phyloP scores from a whole-genome alignment of 2,888 invertebrate species.

The Hofmannophila pseudospretella region DNA sequence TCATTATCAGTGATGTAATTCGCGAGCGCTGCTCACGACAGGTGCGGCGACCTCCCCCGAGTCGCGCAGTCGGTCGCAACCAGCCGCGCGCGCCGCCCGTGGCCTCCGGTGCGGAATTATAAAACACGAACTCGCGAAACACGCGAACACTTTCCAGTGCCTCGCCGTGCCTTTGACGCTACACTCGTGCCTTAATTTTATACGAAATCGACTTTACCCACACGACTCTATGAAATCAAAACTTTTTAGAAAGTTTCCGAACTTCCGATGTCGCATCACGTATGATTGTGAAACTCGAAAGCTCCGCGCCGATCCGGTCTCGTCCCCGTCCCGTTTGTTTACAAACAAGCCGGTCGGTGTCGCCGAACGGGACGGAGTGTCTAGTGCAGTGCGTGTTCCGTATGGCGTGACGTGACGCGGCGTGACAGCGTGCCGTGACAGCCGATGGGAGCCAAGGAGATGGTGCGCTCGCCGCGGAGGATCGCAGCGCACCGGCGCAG shows the following conservation, averaged over 20 bases:
- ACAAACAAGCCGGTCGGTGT: constrained; percentile 17
- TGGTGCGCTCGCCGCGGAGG: constrained; percentile 67
- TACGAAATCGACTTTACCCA: constrained; percentile 1
- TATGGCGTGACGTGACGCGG: constrained; percentile 17
- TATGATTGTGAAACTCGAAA: too few relatives aligned
- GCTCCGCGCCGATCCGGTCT: too few relatives aligned
- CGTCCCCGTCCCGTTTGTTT: too few relatives aligned
- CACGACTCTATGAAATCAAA: constrained; percentile 3
- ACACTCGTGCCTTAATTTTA: constrained; percentile 50
- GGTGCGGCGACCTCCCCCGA: constrained; percentile 22
- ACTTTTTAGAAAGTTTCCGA: constrained; percentile 12
- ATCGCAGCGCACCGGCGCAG: constrained; percentile 52
- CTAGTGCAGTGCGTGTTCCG: constrained; percentile 16
- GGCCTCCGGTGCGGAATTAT: too few relatives aligned
- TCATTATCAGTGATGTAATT: constrained; percentile 46
- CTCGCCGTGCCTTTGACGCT: constrained; percentile 49
- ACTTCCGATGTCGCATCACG: too few relatives aligned
- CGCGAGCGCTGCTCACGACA: constrained; percentile 16
- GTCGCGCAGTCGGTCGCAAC: constrained; percentile 7
- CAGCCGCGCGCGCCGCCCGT: constrained; percentile 8
- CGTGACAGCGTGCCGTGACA: constrained; percentile 23
- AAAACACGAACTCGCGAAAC: constrained; percentile 13
- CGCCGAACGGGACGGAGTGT: not conserved
- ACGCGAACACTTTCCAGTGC: constrained; percentile 33
- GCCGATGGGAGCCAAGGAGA: constrained; percentile 21